These are phyloP conservation scores for Camarhynchus parvulus DNA, from an alignment of 2,113 vertebrate genomes.

Conservation along the genomic window DNA sequence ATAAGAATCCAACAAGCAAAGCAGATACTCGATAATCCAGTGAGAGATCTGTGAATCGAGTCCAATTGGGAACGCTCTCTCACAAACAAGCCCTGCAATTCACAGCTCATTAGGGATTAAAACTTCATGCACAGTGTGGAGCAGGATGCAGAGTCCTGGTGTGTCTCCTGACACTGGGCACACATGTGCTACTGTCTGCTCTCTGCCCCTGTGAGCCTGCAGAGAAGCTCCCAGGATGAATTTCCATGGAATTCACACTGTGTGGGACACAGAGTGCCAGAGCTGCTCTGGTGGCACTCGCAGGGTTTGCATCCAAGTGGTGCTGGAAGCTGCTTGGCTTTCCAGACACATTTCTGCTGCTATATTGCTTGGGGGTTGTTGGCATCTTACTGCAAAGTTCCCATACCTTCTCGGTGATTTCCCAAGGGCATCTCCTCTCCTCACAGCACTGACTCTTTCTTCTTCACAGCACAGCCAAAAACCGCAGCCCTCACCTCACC, in stretches of 20 bases:
- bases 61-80: not conserved
- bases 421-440: too few species aligned
- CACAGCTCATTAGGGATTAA: conserved; percentile 4
- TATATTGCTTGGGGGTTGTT: not conserved
- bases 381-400: too few species aligned
- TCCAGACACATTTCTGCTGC: not conserved
- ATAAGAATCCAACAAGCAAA: not conserved
- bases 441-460: too few species aligned
- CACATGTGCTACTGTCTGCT: not conserved
- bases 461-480: too few species aligned
- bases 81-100: not conserved
- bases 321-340: not conserved
- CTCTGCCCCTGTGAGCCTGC: not conserved
- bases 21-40: not conserved
- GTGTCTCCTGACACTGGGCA: not conserved
- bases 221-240: not conserved
- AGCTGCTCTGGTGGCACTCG: not conserved
- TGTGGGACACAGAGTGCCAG: not conserved
- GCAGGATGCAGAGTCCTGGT: not conserved
- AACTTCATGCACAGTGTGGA: not conserved
- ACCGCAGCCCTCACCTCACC: too few species aligned
- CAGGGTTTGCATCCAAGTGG: not conserved
- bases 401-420: too few species aligned
- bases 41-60: not conserved
- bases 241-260: not conserved